A percentile compares a stretch with the other conserved stretches of the same genome.
phyloP scores from a whole-genome alignment of 2,797 vertebrate genomes.

The Cyprinodon diabolis region DNA sequence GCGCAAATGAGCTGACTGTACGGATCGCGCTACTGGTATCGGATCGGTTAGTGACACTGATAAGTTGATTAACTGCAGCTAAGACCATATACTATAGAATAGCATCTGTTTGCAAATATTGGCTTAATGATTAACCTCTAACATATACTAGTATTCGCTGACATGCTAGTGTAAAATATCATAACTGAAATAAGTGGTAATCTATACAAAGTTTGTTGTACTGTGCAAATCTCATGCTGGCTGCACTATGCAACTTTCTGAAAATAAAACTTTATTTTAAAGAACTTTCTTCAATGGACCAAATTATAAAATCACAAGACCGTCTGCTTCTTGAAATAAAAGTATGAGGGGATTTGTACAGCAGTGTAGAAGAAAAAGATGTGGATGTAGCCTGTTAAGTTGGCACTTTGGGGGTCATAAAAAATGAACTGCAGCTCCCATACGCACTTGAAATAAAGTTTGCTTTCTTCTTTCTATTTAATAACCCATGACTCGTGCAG shows the following conservation, averaged over 20 bases:
- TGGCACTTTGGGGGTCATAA: neutral
- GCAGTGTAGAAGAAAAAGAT: neutral
- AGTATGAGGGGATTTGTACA: neutral
- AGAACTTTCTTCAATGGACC: neutral
- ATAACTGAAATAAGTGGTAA: neutral
- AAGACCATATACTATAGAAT: neutral
- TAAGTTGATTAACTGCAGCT: neutral
- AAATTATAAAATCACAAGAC: no score
- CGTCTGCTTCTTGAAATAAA: neutral
- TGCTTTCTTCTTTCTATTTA: neutral
- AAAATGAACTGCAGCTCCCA: neutral
- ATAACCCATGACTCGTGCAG: neutral
- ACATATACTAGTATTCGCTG: no score
- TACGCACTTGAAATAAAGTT: neutral
- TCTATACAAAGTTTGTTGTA: no score
- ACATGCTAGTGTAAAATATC: neutral
- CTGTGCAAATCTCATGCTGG: neutral
- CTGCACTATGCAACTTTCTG: neutral
- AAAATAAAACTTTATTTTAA: neutral
- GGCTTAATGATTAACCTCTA: no score
- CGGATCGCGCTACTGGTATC: no score
- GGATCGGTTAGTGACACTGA: no score
- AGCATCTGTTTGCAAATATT: neutral
- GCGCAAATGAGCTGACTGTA: accelerated
- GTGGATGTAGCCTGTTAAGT: neutral